Percentiles rank a stretch among this genome's conserved stretches.
phyloP scores from a whole-genome alignment of 2,797 vertebrate species.

The Malacoraja senta region DNA sequence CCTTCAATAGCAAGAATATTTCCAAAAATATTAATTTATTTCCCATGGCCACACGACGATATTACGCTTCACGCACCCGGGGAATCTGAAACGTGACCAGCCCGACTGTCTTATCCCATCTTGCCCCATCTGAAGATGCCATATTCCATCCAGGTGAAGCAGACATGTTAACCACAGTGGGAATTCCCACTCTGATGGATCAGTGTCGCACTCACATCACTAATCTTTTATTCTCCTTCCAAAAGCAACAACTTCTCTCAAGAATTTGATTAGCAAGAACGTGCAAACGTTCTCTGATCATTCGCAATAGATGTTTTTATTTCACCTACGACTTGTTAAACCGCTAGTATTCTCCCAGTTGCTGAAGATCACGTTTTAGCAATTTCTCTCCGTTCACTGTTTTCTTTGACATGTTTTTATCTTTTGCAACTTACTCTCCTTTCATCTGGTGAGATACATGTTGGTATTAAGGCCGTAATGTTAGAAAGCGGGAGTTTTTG shows the following conservation, averaged over 20 bases:
- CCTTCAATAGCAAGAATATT: not conserved
- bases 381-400: not conserved
- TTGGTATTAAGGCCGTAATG: not conserved
- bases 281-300: not conserved
- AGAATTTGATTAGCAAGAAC: not conserved
- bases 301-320: not conserved
- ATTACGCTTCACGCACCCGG: too few species aligned
- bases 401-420: not conserved
- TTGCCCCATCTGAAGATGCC: not conserved
- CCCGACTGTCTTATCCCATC: too few species aligned
- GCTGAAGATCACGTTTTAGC: not conserved
- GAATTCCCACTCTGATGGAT: not conserved
- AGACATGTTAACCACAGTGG: not conserved
- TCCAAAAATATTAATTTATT: not conserved
- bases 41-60: not conserved
- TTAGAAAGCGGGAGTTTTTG: not conserved
- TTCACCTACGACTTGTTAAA: too few species aligned
- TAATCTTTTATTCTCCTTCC: not conserved
- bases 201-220: not conserved
- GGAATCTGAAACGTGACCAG: too few species aligned
- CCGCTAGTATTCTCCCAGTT: not conserved
- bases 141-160: not conserved
- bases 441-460: not conserved
- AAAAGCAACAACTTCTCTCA: constrained; percentile 12
- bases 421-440: not conserved